Evolutionary conservation across 2,888 invertebrate species (phyloP), one percentile per base, ranked within the genome.

Genomic region (Xylophagus ater): DNA sequence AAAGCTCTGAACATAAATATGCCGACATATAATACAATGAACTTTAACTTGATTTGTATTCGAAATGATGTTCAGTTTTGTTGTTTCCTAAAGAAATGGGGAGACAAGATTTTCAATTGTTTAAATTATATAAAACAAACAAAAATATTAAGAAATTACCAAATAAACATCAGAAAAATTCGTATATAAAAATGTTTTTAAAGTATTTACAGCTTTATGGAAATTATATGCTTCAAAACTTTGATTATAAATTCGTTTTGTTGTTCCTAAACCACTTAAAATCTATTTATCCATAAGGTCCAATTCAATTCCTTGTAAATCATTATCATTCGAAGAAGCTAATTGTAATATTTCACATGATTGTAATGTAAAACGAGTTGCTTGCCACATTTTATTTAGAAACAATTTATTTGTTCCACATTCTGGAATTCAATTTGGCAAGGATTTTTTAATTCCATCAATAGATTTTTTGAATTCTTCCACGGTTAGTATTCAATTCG

Each of bases 361-460:
- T 3, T 48, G 48, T 9, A 60, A 60, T 3, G 74, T 71, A 53
- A 78, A 87, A 49, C 74, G 74, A 3, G 80, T 71, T 3, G 90
- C 85, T 61, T 97, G 94, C 94, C 94, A 97, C 33, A 97, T 82
- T 72, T 98, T 98, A 63, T 97, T 97, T 51, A 88, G 81, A 62
- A 93, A 93, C 37, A 81, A 69, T 53, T 81, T 78, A 53, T 80
- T 80, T 0, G 85, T 81, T 0, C 97, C 96, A 61, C 87, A 88
- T 52, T 78, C 74, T 1, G 80, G 78, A 41, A 92, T 86, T 10
- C 92, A 92, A 18, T 79, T 71, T 0, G 88, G 84, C 53, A 76
- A 92, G 57, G 79, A 76, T 44, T 74, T 72, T 49, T 72, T 72
- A 23, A 62, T 23, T 3, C 60, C 57, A 6, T 44, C 47, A 0